These are phyloP conservation scores for Oligia strigilis DNA, from an alignment of 2,888 invertebrate genomes.

Conservation along the genomic window DNA sequence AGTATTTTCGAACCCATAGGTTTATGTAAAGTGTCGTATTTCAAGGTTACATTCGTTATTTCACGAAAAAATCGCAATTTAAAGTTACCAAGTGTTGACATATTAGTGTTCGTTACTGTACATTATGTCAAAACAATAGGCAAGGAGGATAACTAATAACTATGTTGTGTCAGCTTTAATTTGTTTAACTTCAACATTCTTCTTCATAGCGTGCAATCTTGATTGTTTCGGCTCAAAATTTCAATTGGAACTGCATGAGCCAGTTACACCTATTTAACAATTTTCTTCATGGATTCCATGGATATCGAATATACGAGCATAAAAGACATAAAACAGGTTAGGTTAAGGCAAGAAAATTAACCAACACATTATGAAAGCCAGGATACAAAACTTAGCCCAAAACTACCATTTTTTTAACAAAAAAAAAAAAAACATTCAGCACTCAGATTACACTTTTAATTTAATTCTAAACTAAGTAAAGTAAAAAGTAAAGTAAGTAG, in stretches of 20 bases:
- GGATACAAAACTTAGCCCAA: background rate
- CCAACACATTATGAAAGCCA: background rate
- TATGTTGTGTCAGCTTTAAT: background rate
- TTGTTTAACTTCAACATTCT: background rate
- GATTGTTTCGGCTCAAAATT: background rate
- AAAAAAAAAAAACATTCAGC: background rate
- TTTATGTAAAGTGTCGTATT: no score
- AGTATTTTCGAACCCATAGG: no score
- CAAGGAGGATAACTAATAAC: background rate
- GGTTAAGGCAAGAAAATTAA: background rate
- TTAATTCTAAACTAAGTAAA: background rate
- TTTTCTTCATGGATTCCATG: background rate
- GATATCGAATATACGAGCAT: background rate
- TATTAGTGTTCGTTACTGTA: no score
- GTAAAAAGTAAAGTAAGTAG: slow-evolving; percentile 21
- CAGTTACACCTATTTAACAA: background rate
- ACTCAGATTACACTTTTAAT: background rate
- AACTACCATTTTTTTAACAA: background rate
- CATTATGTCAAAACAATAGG: background rate
- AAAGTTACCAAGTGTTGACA: no score
- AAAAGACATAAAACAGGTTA: background rate
- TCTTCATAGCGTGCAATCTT: background rate
- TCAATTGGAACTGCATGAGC: background rate
- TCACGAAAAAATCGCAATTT: no score
- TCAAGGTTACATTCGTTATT: no score